Conservation (phyloP, 2,888 invertebrate genomes). For the Drosophila tanythrix region DNA sequence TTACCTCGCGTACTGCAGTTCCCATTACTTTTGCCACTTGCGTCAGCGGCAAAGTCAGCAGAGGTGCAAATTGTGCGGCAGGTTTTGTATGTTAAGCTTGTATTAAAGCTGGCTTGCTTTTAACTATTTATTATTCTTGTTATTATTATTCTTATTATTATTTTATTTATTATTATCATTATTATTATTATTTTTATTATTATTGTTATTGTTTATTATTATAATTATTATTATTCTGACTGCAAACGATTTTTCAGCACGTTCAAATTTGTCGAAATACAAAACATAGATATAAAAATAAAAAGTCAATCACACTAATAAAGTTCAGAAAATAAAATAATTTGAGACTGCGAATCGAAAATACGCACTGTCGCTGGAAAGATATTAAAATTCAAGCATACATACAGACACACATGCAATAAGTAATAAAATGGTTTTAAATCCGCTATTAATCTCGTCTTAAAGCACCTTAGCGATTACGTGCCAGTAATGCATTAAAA, state of each 20-base stretch:
- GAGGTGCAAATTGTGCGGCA: neutral
- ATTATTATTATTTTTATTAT: neutral
- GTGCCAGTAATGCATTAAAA: conserved; percentile 3
- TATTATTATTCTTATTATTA: neutral
- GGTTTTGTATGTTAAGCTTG: conserved; percentile 2
- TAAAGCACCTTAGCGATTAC: neutral
- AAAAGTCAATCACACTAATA: neutral
- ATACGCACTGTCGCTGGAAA: neutral
- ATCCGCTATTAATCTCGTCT: neutral
- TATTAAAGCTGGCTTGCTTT: neutral
- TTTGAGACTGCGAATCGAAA: neutral
- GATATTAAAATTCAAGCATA: neutral
- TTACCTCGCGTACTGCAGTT: conserved; percentile 8
- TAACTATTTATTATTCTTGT: neutral
- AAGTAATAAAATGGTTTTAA: neutral
- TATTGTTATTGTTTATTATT: neutral
- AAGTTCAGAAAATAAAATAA: neutral
- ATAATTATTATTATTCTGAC: neutral
- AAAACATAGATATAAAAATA: neutral
- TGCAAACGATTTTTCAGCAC: neutral
- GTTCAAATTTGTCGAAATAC: neutral
- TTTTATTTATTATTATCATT: neutral
- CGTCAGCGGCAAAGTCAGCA: conserved; percentile 41
- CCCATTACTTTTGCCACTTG: conserved; percentile 10
- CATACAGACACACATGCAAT: neutral